These are phyloP conservation scores for Elmis aenea DNA, from an alignment of 2,888 invertebrate species.

Conservation along the genomic window DNA sequence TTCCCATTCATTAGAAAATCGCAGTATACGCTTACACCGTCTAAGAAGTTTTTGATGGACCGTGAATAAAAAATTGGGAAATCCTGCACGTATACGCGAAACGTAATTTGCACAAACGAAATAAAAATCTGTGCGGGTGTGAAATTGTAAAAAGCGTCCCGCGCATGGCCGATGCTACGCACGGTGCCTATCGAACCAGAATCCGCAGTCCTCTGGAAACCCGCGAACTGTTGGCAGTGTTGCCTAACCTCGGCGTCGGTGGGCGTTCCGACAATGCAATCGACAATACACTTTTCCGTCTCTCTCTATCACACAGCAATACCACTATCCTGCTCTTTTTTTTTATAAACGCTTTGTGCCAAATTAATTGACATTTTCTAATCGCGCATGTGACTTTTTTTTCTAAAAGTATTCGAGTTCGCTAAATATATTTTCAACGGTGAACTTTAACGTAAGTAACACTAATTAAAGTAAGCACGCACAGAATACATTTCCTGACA, in stretches of 20 bases:
- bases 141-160: conserved; percentile 15
- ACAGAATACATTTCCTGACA: no score
- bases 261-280: conserved; percentile 35
- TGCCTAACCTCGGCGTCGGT: conserved; percentile 23
- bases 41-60: no score
- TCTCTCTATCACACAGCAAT: conserved; percentile 21
- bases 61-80: no score
- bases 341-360: conserved; percentile 29
- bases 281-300: conserved; percentile 33
- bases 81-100: no score
- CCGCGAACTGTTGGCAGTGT: conserved; percentile 16
- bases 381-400: conserved; percentile 12
- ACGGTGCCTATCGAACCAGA: conserved; percentile 33
- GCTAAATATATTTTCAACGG: no score
- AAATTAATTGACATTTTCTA: conserved; percentile 22
- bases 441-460: no score
- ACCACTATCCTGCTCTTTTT: conserved; percentile 21
- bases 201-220: conserved; percentile 28
- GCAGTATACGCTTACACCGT: no score
- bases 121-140: no score
- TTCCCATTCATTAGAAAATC: no score
- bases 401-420: no score
- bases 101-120: no score
- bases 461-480: no score
- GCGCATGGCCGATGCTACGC: conserved; percentile 26